Evolutionary conservation across 2,113 vertebrate genomes (phyloP).

Genomic region (Etheostoma spectabile): DNA sequence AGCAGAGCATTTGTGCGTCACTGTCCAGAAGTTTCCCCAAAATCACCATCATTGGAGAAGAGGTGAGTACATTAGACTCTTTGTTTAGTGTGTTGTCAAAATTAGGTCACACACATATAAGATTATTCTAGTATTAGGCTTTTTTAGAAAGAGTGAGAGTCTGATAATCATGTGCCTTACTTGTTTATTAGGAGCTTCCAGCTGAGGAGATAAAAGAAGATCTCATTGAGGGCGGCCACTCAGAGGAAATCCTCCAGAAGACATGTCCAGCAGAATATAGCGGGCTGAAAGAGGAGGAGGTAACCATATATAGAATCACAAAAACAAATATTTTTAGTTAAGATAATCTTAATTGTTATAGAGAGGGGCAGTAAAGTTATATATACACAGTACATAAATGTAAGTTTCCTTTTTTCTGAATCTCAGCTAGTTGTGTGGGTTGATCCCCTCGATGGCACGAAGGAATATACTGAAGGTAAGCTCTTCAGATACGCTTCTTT

Average conservation of each 20-base stretch:
- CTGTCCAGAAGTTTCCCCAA: slow-evolving; percentile 91
- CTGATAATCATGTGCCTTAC: neutral
- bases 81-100: neutral
- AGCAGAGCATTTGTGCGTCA: slow-evolving; percentile 95
- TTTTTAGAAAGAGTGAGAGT: neutral
- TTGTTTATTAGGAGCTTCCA: slow-evolving; percentile 87
- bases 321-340: too few relatives aligned
- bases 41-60: slow-evolving; percentile 96
- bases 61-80: slow-evolving; percentile 81
- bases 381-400: neutral
- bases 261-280: slow-evolving; percentile 89
- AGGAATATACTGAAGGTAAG: slow-evolving; percentile 98
- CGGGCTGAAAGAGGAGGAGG: slow-evolving; percentile 93
- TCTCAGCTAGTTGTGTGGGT: slow-evolving; percentile 97
- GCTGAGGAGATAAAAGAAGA: slow-evolving; percentile 87
- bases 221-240: slow-evolving; percentile 89
- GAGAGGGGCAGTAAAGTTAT: neutral
- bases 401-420: slow-evolving; percentile 20
- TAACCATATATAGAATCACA: slow-evolving; percentile 63
- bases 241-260: slow-evolving; percentile 90
- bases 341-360: neutral
- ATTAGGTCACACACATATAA: neutral
- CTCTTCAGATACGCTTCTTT: neutral
- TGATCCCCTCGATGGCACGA: slow-evolving; percentile 97
- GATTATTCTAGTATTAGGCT: neutral